Evolutionary conservation across 2,888 invertebrate species (phyloP).

Genomic region (Odontocolon sp.): DNA sequence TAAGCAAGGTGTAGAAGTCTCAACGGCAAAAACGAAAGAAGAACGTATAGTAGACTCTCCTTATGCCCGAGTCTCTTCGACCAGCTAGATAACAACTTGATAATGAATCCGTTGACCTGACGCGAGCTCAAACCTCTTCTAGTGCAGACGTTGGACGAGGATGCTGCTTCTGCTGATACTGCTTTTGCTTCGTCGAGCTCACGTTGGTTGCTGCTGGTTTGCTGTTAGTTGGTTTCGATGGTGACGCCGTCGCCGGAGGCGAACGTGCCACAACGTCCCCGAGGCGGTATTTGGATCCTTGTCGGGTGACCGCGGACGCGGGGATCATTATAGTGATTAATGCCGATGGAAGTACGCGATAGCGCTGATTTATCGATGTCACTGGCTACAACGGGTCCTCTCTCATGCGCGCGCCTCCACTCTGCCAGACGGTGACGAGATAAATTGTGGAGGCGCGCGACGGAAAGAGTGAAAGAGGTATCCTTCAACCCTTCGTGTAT

Average conservation of each 20-base stretch:
- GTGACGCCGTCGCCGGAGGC: constrained; percentile 36
- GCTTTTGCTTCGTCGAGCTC: constrained; percentile 21
- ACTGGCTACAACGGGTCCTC: constrained; percentile 66
- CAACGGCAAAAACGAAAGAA: not conserved
- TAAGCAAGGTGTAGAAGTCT: constrained; percentile 16
- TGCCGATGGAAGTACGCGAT: constrained; percentile 78
- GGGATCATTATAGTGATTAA: constrained; percentile 80
- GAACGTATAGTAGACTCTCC: constrained; percentile 20
- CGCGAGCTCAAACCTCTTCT: constrained; percentile 28
- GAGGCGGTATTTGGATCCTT: constrained; percentile 74
- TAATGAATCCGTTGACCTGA: constrained; percentile 72
- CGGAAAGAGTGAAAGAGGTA: constrained; percentile 1
- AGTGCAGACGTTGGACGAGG: not conserved
- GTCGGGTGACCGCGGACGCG: constrained; percentile 68
- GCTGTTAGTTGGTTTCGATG: constrained; percentile 23
- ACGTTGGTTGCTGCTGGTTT: no score
- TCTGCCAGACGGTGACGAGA: constrained; percentile 27
- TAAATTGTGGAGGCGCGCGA: constrained; percentile 35
- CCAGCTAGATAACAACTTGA: constrained; percentile 73
- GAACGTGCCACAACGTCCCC: constrained; percentile 52
- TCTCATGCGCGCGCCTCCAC: constrained; percentile 20
- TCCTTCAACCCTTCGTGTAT: constrained; percentile 17
- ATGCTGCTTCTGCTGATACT: not conserved
- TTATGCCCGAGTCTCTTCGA: constrained; percentile 69
- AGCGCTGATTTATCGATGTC: constrained; percentile 80